These are phyloP conservation scores for Myrmecobius fasciatus DNA, from an alignment of 2,113 vertebrate genomes.

Conservation along the genomic window DNA sequence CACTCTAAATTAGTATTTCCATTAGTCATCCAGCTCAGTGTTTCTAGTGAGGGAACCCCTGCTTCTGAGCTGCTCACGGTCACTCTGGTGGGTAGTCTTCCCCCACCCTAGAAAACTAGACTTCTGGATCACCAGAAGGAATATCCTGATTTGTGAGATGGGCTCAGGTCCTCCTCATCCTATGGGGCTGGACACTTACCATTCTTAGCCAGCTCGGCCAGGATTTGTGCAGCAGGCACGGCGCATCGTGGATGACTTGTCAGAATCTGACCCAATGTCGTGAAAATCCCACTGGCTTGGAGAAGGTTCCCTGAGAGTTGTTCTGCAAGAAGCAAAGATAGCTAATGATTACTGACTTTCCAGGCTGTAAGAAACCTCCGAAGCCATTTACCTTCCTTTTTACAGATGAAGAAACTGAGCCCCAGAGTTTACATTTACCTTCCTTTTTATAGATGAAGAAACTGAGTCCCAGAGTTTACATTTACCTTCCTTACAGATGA, in stretches of 20 bases:
- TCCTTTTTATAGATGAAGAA: too few relatives aligned
- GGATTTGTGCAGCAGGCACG: conserved; percentile 86
- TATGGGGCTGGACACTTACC: conserved; percentile 79
- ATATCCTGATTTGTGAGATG: background rate
- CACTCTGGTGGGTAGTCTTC: background rate
- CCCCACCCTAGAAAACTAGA: too few relatives aligned
- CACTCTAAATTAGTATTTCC: background rate
- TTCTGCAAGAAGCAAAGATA: conserved; percentile 79
- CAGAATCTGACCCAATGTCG: conserved; percentile 83
- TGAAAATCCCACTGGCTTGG: conserved; percentile 84
- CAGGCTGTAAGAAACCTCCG: background rate
- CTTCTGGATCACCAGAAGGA: background rate
- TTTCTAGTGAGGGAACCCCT: background rate
- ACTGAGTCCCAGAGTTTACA: background rate
- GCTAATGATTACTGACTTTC: background rate
- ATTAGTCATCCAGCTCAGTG: background rate
- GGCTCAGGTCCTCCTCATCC: background rate
- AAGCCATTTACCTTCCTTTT: background rate
- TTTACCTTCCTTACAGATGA: background rate
- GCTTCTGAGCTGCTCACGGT: background rate
- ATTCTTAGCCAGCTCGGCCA: conserved; percentile 90
- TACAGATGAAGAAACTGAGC: background rate
- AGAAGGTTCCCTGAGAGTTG: conserved; percentile 84
- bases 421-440: background rate
- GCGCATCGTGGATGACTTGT: conserved; percentile 81